Conservation (phyloP, 2,113 vertebrate genomes). For the Scolopax mira region DNA sequence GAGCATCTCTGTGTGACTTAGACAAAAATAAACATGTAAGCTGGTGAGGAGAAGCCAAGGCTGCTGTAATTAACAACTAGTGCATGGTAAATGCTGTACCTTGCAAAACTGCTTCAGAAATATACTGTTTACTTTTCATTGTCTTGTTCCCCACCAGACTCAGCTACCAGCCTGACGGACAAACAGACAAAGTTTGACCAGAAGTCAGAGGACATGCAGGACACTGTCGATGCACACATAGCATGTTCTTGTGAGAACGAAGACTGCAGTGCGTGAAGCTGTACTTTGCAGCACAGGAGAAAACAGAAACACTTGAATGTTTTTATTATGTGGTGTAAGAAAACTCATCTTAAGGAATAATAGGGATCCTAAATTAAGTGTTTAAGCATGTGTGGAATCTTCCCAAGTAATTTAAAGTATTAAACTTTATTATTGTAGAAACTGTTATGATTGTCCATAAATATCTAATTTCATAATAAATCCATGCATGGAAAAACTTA, state of each 20-base stretch:
- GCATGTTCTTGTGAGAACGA: slow-evolving; percentile 23
- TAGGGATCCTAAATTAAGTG: slow-evolving; percentile 27
- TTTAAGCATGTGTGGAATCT: background rate
- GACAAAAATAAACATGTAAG: background rate
- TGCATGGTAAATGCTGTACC: background rate
- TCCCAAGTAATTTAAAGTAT: slow-evolving; percentile 59
- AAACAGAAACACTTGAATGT: background rate
- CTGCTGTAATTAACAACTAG: background rate
- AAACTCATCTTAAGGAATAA: background rate
- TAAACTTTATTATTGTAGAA: slow-evolving; percentile 37
- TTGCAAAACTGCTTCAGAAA: background rate
- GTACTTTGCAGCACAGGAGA: background rate
- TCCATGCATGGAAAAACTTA: slow-evolving; percentile 38
- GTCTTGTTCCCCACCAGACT: slow-evolving; percentile 18
- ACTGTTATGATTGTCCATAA: slow-evolving; percentile 8
- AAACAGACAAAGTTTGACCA: slow-evolving; percentile 21
- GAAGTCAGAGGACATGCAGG: slow-evolving; percentile 42
- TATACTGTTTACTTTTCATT: background rate
- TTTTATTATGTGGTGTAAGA: slow-evolving; percentile 43
- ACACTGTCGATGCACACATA: slow-evolving; percentile 35
- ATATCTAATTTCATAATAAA: slow-evolving; percentile 63
- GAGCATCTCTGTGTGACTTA: background rate
- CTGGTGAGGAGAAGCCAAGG: background rate
- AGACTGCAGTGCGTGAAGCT: background rate
- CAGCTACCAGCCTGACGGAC: background rate